These are phyloP conservation scores for Pimephales promelas DNA, from an alignment of 2,113 vertebrate genomes.

Conservation along the genomic window DNA sequence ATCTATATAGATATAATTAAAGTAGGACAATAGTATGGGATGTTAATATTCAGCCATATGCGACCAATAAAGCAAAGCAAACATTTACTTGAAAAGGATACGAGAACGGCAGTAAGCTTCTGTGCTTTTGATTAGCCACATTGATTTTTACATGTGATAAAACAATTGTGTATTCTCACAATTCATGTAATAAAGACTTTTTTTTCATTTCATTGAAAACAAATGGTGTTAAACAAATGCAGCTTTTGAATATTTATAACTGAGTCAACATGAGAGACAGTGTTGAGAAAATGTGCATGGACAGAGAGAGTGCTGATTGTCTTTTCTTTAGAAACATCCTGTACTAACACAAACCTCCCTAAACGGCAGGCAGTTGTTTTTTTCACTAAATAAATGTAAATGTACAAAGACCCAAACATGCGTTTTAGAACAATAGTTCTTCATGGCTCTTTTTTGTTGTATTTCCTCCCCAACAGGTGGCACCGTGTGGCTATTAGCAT, in stretches of 20 bases:
- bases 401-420: not conserved
- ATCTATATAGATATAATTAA: not conserved
- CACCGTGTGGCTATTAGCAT: constrained; percentile 97
- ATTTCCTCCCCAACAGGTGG: constrained; percentile 79
- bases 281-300: not conserved
- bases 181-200: not conserved
- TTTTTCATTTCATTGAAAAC: constrained; percentile 3
- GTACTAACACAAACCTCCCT: not conserved
- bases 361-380: not conserved
- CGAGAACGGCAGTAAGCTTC: not conserved
- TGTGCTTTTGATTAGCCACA: constrained; percentile 20
- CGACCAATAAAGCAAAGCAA: constrained; percentile 5
- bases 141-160: not conserved
- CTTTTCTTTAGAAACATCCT: constrained; percentile 2
- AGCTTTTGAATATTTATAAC: constrained; percentile 15
- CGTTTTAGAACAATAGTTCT: not conserved
- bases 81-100: not conserved
- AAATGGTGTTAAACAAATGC: constrained; percentile 3
- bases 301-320: not conserved
- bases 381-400: not conserved
- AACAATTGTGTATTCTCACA: not conserved
- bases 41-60: constrained; percentile 4
- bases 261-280: constrained; percentile 16
- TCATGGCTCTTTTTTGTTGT: not conserved
- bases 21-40: not conserved